A percentile compares a stretch with the other conserved stretches of the same genome.
These are phyloP conservation scores for Sylvia atricapilla DNA, from an alignment of 2,113 vertebrate species.

Conservation along the genomic window DNA sequence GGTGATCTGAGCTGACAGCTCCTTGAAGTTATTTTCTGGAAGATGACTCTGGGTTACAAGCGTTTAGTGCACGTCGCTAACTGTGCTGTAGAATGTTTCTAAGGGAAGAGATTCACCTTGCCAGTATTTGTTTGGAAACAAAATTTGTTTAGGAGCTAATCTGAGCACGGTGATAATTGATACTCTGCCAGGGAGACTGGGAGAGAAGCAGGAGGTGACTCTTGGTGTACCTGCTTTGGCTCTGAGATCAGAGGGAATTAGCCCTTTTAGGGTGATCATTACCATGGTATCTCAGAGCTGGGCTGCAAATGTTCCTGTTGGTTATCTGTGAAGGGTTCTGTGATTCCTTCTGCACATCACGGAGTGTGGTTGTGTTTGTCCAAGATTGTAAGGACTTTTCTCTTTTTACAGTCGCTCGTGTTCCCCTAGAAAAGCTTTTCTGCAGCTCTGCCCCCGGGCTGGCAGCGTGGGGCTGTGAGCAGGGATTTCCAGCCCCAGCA, in stretches of 20 bases:
- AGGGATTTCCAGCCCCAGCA: background rate
- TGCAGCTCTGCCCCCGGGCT: background rate
- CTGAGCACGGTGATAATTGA: background rate
- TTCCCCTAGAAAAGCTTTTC: background rate
- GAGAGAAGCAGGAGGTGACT: background rate
- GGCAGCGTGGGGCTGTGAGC: background rate
- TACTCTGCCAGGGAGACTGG: background rate
- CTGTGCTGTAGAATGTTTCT: background rate
- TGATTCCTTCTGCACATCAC: background rate
- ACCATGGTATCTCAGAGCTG: background rate
- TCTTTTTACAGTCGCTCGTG: background rate
- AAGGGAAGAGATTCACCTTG: background rate
- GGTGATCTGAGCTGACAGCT: background rate
- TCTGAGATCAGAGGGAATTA: background rate
- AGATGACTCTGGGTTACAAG: background rate
- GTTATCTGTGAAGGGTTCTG: background rate
- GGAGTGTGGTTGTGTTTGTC: background rate
- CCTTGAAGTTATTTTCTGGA: background rate
- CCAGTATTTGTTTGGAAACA: background rate
- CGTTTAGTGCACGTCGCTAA: background rate
- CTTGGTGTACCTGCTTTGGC: background rate
- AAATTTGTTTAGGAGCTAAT: background rate
- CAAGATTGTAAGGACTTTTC: background rate
- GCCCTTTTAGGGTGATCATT: background rate
- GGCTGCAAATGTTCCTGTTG: background rate